Conservation (phyloP, 2,113 vertebrate species). For the Macquaria australasica region DNA sequence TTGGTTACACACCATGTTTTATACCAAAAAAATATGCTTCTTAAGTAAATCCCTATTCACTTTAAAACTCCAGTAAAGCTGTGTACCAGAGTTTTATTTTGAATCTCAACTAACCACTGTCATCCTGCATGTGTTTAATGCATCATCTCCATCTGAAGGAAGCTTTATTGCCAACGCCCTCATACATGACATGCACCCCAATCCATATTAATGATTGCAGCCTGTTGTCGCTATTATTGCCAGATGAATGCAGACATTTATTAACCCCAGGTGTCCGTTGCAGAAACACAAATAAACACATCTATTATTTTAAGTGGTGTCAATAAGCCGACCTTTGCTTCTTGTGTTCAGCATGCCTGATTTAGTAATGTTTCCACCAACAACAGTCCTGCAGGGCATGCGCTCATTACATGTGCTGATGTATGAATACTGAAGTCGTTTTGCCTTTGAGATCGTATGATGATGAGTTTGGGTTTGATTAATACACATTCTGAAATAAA, state of each 20-base stretch:
- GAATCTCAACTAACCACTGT: not conserved
- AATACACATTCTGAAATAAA: slow-evolving; percentile 55
- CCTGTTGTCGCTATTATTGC: slow-evolving; percentile 60
- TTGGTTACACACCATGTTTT: not conserved
- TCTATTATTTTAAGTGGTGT: slow-evolving; percentile 71
- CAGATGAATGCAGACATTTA: slow-evolving; percentile 67
- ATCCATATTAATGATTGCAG: slow-evolving; percentile 68
- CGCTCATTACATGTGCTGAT: slow-evolving; percentile 38
- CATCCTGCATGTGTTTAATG: not conserved
- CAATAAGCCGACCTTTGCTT: slow-evolving; percentile 61
- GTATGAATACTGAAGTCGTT: slow-evolving; percentile 46
- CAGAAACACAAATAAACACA: slow-evolving; percentile 53
- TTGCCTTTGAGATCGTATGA: slow-evolving; percentile 53
- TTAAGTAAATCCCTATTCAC: not conserved
- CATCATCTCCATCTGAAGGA: slow-evolving; percentile 7
- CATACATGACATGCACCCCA: slow-evolving; percentile 36
- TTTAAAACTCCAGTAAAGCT: not conserved
- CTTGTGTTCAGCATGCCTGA: slow-evolving; percentile 48
- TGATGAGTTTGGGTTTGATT: slow-evolving; percentile 62
- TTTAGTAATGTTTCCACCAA: slow-evolving; percentile 59
- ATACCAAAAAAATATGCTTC: not conserved
- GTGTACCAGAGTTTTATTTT: not conserved
- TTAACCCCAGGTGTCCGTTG: slow-evolving; percentile 59
- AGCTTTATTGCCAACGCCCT: slow-evolving; percentile 21
- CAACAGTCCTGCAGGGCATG: slow-evolving; percentile 50